These are phyloP conservation scores for Climacteris rufus DNA, from an alignment of 2,113 vertebrate species.

Conservation along the genomic window DNA sequence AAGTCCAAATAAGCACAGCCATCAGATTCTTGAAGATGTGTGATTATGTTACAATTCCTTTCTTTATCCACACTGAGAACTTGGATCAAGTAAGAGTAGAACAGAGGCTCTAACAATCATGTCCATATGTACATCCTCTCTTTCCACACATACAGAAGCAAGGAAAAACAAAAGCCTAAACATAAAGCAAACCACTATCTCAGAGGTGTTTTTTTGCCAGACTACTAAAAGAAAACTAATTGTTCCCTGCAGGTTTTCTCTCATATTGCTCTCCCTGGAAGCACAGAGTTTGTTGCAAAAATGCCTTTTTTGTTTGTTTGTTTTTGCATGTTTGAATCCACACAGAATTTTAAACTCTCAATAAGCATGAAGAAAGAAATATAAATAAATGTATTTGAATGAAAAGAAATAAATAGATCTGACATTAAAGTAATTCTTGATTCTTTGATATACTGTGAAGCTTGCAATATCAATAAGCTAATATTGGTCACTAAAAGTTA, in stretches of 20 bases:
- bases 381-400: background rate
- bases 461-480: background rate
- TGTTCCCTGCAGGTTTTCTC: background rate
- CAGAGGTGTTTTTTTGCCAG: background rate
- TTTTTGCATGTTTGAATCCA: background rate
- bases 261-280: background rate
- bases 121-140: background rate
- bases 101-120: background rate
- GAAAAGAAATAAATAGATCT: background rate
- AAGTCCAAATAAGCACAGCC: conserved; percentile 41
- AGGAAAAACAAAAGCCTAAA: background rate
- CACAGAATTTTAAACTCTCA: background rate
- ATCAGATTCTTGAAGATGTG: conserved; percentile 63
- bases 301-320: background rate
- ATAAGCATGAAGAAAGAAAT: background rate
- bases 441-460: background rate
- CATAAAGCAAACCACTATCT: background rate
- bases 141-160: background rate
- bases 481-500: background rate
- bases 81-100: background rate
- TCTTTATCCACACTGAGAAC: background rate
- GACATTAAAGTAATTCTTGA: background rate
- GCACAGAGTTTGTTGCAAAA: background rate
- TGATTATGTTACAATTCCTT: background rate
- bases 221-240: background rate